Base-by-base conservation (phyloP, 2,797 vertebrate genomes). In the Micrastur ruficollis region DNA sequence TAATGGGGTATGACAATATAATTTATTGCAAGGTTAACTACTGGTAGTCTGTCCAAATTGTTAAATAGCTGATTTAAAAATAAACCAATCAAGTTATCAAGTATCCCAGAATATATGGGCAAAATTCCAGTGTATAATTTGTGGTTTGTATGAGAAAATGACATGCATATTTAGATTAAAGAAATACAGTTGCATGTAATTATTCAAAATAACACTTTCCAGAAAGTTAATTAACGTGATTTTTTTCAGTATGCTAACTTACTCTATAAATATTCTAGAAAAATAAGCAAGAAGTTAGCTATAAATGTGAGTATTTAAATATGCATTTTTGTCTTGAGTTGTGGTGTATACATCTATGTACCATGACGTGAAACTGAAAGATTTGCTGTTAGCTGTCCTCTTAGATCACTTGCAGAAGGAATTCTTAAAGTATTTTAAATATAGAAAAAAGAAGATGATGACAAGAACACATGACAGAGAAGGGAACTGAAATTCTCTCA, bases 401-500 rank as follows among this genome's bases (percentile, higher is more conserved):
- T 82, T 55, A 26, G 50, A 27, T 66, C 55, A 70, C 52, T 95
- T 71, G 66, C 52, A 85, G 84, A 85, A 95, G 55, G 83, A 86
- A 80, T 92, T 91, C 56, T 83, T 81, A 7, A 46, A 62, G 61
- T 52, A 65, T 83, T 97, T 92, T 94, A 97, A 96, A 96, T 91
- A 90, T 65, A 78, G 63, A 40, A 91, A 71, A 68, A 16, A 12
- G 47, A 73, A 80, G 73, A 62, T 71, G 44, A 82, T 76, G 81
- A 55, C 86, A 92, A 61, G 90, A 86, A 32, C 55, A 58, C 47
- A 49, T 78, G 82, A 90, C 63, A 92, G 65, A 95, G 86, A 96
- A 94, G 63, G 93, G 93, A 97, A 92, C 55, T 81, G 93, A 90
- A 66, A 92, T 93, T 96, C 92, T 95, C 79, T 91, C 71, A 85